Evolutionary conservation across 2,113 vertebrate species (phyloP).

Genomic region (Philantomba maxwellii): DNA sequence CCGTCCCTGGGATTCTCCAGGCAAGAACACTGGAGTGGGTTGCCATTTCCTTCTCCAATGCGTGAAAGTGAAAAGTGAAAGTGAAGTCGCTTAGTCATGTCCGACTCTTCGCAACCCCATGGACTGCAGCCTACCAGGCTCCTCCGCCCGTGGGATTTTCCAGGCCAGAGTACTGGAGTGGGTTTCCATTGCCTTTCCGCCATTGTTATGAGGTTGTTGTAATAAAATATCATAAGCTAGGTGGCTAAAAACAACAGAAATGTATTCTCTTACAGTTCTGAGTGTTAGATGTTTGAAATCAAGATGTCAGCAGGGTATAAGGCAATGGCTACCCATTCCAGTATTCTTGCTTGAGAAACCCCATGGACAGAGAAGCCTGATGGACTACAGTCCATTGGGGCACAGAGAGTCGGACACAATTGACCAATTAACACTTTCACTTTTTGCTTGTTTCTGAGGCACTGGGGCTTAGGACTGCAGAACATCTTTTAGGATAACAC

Average conservation of each 20-base stretch:
- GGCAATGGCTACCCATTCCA: not conserved
- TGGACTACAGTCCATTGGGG: not conserved
- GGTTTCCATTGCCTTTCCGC: too few relatives aligned
- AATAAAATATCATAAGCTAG: not conserved
- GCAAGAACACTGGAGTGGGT: too few relatives aligned
- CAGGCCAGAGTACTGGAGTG: too few relatives aligned
- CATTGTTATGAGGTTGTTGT: not conserved
- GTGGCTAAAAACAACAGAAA: not conserved
- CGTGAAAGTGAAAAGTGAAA: too few relatives aligned
- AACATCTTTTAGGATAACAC: not conserved
- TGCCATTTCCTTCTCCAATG: too few relatives aligned
- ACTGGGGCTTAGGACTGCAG: not conserved
- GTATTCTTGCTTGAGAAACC: not conserved
- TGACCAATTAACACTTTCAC: not conserved
- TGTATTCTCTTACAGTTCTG: not conserved
- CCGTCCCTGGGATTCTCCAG: too few relatives aligned
- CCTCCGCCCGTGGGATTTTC: too few relatives aligned
- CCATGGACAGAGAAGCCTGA: not conserved
- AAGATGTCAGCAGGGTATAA: not conserved
- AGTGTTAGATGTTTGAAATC: not conserved
- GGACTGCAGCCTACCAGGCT: too few relatives aligned
- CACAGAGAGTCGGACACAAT: not conserved
- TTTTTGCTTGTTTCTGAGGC: not conserved
- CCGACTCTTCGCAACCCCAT: accelerated
- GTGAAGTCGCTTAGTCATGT: too few relatives aligned